Evolutionary conservation across 2,113 vertebrate species (phyloP).

Genomic region (Garra rufa): DNA sequence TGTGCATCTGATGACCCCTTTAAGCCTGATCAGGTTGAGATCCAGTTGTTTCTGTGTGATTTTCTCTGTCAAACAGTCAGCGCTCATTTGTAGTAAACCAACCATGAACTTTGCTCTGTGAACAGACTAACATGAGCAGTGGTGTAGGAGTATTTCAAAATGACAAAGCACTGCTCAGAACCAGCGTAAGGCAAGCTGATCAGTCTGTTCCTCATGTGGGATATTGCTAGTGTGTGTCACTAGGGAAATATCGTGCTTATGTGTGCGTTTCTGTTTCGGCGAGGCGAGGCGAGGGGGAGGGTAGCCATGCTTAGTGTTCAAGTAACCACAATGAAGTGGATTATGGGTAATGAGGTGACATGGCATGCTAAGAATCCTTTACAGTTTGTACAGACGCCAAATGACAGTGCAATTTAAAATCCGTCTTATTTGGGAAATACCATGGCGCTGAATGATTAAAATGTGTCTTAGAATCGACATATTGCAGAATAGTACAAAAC

Average conservation of each 20-base stretch:
- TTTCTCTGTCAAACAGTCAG: neutral
- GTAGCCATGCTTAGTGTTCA: neutral
- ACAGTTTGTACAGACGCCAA: neutral
- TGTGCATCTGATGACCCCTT: too few species aligned
- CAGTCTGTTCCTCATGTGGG: slow-evolving; percentile 9
- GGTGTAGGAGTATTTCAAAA: neutral
- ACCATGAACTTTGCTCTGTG: neutral
- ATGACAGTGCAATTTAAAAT: neutral
- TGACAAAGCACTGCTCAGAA: neutral
- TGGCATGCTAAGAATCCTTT: neutral
- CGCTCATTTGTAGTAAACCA: neutral
- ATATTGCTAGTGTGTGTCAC: neutral
- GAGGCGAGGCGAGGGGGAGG: neutral
- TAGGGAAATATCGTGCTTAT: neutral
- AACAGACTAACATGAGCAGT: neutral
- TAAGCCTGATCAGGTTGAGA: neutral
- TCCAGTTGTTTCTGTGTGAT: neutral
- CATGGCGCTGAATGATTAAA: neutral
- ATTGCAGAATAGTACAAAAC: neutral
- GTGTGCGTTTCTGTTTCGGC: neutral
- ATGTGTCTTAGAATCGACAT: neutral
- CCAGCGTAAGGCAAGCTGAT: neutral
- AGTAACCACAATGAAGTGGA: neutral
- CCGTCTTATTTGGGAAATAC: neutral
- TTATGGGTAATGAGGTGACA: slow-evolving; percentile 10